These are phyloP conservation scores for Eidolon helvum DNA, from an alignment of 2,113 vertebrate genomes.

Conservation along the genomic window DNA sequence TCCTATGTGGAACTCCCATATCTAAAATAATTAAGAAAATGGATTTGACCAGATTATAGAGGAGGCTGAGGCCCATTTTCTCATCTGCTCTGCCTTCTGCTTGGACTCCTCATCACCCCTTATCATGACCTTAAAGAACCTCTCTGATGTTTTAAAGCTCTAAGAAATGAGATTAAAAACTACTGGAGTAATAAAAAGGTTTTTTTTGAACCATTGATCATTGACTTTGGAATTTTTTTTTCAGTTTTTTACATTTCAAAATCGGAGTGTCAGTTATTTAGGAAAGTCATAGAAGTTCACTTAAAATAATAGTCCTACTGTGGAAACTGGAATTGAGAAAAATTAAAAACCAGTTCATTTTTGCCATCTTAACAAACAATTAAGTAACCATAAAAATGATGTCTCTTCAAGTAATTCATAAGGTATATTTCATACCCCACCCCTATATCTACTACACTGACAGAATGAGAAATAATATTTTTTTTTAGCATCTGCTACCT, in stretches of 20 bases:
- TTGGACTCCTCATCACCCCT: not conserved
- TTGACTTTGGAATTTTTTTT: not conserved
- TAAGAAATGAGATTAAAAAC: not conserved
- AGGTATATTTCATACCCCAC: not conserved
- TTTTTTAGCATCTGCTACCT: not conserved
- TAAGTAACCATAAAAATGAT: not conserved
- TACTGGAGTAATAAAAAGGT: not conserved
- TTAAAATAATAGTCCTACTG: not conserved
- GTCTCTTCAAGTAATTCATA: not conserved
- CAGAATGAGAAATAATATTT: not conserved
- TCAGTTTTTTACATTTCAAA: not conserved
- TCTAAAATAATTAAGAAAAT: slow-evolving; percentile 33
- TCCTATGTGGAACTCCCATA: not conserved
- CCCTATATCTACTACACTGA: not conserved
- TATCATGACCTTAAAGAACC: not conserved
- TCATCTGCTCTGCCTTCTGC: not conserved
- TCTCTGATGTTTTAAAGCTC: not conserved
- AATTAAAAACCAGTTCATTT: not conserved
- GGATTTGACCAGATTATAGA: not conserved
- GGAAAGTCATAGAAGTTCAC: slow-evolving; percentile 9
- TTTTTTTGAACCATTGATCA: not conserved
- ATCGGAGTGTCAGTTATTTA: not conserved
- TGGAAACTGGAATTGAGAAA: not conserved
- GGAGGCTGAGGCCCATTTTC: not conserved
- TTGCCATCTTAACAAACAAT: not conserved